Evolutionary conservation across 1,140 invertebrate species (phyloP), one percentile per base, ranked within the genome.

Genomic region (Drosophila suzukii): DNA sequence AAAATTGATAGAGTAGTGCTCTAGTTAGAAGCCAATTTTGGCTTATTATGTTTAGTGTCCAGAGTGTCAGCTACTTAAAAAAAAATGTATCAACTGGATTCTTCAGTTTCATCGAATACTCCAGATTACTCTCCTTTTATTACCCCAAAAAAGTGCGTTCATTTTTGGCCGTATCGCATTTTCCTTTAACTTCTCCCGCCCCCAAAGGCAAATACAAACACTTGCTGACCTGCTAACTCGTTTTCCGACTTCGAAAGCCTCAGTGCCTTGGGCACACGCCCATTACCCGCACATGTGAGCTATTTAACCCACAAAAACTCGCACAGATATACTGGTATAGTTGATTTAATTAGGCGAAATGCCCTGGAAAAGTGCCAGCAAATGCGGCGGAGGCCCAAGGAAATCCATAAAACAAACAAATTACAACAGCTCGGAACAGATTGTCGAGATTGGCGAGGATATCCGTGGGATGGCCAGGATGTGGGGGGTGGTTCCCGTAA

Each of bases 401-500:
- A 88, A 88, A 88, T 80, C 83, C 83, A 84, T 77, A 84, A 89
- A 89, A 84, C 60, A 88, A 88, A 88, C 83, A 88, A 89, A 88
- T 88, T 88, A 88, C 84, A 66, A 74, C 71, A 83, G 72, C 67
- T 75, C 51, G 30, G 32, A 77, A 56, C 83, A 86, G 83, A 68
- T 86, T 88, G 75, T 61, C 43, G 43, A 20, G 43, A 13, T 34
- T 34, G 32, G 55, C 11, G 8, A 15, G 46, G 30, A 63, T 39
- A 49, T 43, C n/a, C 6, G 17, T 54, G 2, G 8, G 32, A 47
- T 15, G 30, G 20, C 15, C 17, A 15, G 60, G 58, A 30, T 36
- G 20, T 11, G 8, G 15, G 34, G 12, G 44, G 24, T 43, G 62
- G 32, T 32, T 10, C 61, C 32, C 59, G 41, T 57, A 36, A 46